Evolutionary conservation across 2,113 vertebrate species (phyloP).

Genomic region (Eulemur macaco): DNA sequence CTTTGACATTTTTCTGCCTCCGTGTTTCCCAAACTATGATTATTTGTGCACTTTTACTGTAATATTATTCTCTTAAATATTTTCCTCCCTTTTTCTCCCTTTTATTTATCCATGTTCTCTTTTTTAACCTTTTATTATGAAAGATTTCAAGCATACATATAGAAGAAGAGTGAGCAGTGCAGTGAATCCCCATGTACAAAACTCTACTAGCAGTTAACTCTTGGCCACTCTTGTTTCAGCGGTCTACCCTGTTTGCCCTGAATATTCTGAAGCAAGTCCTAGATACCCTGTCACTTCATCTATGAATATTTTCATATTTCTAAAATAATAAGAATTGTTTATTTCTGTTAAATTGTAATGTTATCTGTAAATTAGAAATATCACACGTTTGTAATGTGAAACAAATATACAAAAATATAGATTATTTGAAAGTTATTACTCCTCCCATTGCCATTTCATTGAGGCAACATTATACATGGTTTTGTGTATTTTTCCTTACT

Average conservation of each 20-base stretch:
- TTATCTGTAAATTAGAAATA: constrained; percentile 1
- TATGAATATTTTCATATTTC: not conserved
- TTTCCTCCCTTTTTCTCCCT: not conserved
- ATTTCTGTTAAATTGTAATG: not conserved
- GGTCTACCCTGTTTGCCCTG: not conserved
- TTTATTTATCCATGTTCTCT: not conserved
- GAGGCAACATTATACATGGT: not conserved
- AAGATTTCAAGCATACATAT: not conserved
- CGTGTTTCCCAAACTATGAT: not conserved
- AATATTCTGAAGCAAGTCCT: not conserved
- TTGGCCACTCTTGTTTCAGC: not conserved
- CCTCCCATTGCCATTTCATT: not conserved
- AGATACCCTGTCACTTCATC: not conserved
- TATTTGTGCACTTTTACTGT: not conserved
- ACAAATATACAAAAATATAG: not conserved
- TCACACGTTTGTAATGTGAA: not conserved
- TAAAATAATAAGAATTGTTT: not conserved
- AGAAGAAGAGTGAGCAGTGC: not conserved
- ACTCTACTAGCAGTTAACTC: not conserved
- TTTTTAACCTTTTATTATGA: not conserved
- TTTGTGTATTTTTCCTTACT: not conserved
- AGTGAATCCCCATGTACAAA: not conserved
- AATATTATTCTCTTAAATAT: not conserved
- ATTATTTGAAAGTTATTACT: not conserved
- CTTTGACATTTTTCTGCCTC: not conserved